phyloP scores from a whole-genome alignment of 1,140 invertebrate species.

The Pissodes strobi region DNA sequence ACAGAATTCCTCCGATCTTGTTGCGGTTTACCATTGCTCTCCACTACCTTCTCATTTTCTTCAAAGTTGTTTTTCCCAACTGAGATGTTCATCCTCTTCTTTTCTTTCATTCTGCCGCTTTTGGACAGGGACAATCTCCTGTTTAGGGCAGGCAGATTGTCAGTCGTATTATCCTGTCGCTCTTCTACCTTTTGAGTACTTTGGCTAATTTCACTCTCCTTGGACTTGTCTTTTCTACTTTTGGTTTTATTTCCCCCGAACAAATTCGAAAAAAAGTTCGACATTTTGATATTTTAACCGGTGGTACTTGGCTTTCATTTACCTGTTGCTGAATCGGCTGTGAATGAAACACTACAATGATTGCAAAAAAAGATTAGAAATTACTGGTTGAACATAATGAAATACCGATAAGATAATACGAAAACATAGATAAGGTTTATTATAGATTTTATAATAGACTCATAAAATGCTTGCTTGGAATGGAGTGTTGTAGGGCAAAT shows the following conservation, averaged over 20 bases:
- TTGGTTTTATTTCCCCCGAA: slow-evolving; percentile 26
- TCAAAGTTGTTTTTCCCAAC: slow-evolving; percentile 8
- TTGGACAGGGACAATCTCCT: slow-evolving; percentile 27
- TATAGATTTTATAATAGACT: slow-evolving; percentile 18
- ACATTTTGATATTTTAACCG: slow-evolving; percentile 5
- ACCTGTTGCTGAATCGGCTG: not conserved
- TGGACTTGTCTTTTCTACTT: slow-evolving; percentile 18
- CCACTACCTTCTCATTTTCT: not conserved
- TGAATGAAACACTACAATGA: slow-evolving; percentile 24
- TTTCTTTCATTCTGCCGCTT: slow-evolving; percentile 35
- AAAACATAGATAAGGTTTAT: slow-evolving; percentile 33
- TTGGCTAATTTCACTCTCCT: not conserved
- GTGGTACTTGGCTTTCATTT: not conserved
- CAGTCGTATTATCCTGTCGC: not conserved
- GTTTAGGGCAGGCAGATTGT: slow-evolving; percentile 19
- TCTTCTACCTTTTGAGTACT: not conserved
- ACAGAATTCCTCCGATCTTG: slow-evolving; percentile 3
- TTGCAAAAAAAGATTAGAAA: slow-evolving; percentile 28
- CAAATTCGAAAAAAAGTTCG: slow-evolving; percentile 25
- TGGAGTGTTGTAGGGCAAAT: not conserved
- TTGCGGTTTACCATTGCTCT: not conserved
- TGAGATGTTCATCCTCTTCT: slow-evolving; percentile 24
- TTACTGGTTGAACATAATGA: slow-evolving; percentile 18
- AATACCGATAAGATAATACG: slow-evolving; percentile 29
- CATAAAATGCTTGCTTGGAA: slow-evolving; percentile 16